phyloP scores from a whole-genome alignment of 2,113 vertebrate species.

The Grallaria varia region DNA sequence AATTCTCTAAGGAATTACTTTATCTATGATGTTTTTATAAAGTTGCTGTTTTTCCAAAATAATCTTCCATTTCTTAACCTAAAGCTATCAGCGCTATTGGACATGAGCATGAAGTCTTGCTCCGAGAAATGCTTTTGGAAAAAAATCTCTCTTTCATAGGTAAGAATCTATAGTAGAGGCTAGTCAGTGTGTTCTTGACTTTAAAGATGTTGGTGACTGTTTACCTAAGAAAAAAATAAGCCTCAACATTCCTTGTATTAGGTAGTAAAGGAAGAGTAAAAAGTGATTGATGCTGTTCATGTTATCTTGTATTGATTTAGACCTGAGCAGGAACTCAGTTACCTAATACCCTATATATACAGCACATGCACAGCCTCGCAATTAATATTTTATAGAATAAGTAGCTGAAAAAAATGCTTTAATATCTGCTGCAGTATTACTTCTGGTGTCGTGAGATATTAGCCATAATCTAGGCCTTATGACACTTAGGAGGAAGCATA shows the following conservation, averaged over 20 bases:
- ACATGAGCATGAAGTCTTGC: slow-evolving; percentile 91
- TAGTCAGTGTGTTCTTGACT: background rate
- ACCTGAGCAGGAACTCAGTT: slow-evolving; percentile 77
- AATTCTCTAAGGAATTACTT: background rate
- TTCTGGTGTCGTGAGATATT: slow-evolving; percentile 80
- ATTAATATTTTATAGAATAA: slow-evolving; percentile 92
- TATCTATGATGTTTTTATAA: background rate
- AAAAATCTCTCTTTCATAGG: slow-evolving; percentile 93
- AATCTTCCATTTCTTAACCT: slow-evolving; percentile 77
- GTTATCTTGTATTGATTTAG: slow-evolving; percentile 85
- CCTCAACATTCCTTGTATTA: slow-evolving; percentile 30
- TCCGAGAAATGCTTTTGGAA: slow-evolving; percentile 88
- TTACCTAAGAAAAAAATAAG: slow-evolving; percentile 44
- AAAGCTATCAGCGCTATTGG: slow-evolving; percentile 85
- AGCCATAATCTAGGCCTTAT: slow-evolving; percentile 74
- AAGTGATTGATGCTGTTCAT: slow-evolving; percentile 77
- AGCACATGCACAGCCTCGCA: slow-evolving; percentile 72
- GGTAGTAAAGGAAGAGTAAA: slow-evolving; percentile 61
- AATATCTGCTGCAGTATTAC: slow-evolving; percentile 81
- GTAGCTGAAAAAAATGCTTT: slow-evolving; percentile 81
- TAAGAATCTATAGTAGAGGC: slow-evolving; percentile 72
- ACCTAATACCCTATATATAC: slow-evolving; percentile 76
- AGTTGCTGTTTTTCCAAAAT: background rate
- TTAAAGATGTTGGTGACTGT: background rate
- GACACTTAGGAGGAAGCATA: slow-evolving; percentile 74